Percentiles rank a stretch among this genome's conserved stretches.
Conservation (phyloP, 2,888 invertebrate species). For the Thymelicus acteon region DNA sequence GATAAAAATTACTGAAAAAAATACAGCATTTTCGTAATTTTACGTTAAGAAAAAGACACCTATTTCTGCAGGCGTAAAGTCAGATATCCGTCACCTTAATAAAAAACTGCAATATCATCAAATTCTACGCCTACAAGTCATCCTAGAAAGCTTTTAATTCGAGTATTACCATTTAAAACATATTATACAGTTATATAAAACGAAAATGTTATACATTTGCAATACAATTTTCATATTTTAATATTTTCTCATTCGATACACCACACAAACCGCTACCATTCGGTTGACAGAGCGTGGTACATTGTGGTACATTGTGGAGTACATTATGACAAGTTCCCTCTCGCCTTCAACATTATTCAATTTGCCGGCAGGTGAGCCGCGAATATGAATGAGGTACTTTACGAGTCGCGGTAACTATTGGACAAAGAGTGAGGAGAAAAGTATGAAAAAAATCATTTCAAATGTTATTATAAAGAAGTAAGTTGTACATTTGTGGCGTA, state of each 20-base stretch:
- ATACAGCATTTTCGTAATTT: too few species aligned
- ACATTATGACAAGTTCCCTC: conserved; percentile 78
- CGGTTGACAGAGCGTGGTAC: not conserved
- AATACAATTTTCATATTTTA: not conserved
- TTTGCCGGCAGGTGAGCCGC: conserved; percentile 71
- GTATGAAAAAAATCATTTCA: not conserved
- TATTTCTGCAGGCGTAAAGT: too few species aligned
- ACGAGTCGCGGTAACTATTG: conserved; percentile 19
- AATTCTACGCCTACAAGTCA: too few species aligned
- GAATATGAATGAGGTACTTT: conserved; percentile 69
- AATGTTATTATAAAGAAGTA: not conserved
- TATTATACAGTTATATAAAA: too few species aligned
- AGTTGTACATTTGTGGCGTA: too few species aligned
- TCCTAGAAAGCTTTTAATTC: too few species aligned
- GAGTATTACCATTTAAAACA: too few species aligned
- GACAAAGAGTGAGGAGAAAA: conserved; percentile 2
- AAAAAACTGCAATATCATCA: too few species aligned
- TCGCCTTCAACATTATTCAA: conserved; percentile 77
- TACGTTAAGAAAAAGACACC: too few species aligned
- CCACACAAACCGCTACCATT: conserved; percentile 10
- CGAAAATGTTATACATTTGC: too few species aligned
- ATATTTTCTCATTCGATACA: conserved; percentile 5
- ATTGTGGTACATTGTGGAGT: conserved; percentile 45
- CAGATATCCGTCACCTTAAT: too few species aligned
- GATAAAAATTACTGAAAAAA: too few species aligned